Conservation (phyloP, 2,113 vertebrate genomes). For the Cheirogaleus medius region DNA sequence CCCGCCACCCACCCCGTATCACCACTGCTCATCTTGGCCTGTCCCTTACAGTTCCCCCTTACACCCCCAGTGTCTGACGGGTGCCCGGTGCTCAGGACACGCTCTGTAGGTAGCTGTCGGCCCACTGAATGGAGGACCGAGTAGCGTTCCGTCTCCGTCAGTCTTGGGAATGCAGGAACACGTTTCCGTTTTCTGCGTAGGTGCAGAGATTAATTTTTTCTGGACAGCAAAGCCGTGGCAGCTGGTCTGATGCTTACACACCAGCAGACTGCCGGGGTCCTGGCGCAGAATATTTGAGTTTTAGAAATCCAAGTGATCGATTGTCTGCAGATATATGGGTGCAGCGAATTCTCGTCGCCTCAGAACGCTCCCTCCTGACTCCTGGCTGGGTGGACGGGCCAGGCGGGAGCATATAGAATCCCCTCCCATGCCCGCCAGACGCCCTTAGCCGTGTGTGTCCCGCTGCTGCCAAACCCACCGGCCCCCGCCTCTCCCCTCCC, state of each 20-base stretch:
- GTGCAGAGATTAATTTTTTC: not conserved
- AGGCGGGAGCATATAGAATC: accelerated
- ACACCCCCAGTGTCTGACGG: not conserved
- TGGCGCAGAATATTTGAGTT: not conserved
- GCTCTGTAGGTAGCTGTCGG: not conserved
- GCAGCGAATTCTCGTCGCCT: accelerated
- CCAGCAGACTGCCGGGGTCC: not conserved
- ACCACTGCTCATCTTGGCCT: too few species aligned
- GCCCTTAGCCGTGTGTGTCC: accelerated
- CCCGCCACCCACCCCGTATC: accelerated
- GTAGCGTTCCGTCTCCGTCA: not conserved
- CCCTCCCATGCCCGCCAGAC: not conserved
- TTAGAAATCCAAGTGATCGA: not conserved
- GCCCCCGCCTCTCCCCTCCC: too few species aligned
- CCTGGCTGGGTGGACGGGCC: accelerated
- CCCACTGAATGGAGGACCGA: accelerated
- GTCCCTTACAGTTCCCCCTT: not conserved
- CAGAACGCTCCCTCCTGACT: too few species aligned
- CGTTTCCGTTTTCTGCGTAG: accelerated
- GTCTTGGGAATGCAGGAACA: not conserved
- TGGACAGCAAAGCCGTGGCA: not conserved
- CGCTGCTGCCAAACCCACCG: accelerated
- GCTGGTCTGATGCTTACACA: not conserved
- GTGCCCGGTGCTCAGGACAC: accelerated
- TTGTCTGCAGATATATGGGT: accelerated